phyloP scores from a whole-genome alignment of 2,113 vertebrate species.

The Epinephelus fuscoguttatus region DNA sequence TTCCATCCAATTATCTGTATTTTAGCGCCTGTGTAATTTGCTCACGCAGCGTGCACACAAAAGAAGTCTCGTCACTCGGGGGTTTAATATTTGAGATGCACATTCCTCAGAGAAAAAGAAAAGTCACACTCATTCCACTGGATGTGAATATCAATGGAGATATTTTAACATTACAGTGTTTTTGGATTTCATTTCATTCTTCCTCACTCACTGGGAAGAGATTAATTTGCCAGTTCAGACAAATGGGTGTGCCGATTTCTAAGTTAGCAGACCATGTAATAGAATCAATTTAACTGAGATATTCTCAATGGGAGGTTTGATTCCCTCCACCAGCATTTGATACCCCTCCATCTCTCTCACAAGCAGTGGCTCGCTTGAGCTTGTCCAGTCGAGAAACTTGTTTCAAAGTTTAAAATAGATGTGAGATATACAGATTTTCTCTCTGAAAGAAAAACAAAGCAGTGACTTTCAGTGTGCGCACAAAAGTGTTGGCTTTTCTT shows the following conservation, averaged over 20 bases:
- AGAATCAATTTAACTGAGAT: constrained; percentile 61
- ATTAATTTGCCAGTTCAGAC: constrained; percentile 56
- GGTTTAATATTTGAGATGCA: constrained; percentile 2
- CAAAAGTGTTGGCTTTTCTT: background rate
- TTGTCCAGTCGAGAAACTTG: background rate
- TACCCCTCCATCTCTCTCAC: constrained; percentile 4
- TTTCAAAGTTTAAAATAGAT: background rate
- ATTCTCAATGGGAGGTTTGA: constrained; percentile 49
- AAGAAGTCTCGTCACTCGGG: background rate
- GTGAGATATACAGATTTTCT: constrained; percentile 3
- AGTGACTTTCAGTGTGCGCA: background rate
- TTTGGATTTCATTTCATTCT: constrained; percentile 46
- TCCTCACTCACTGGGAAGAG: constrained; percentile 46
- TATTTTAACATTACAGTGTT: constrained; percentile 39
- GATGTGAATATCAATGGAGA: constrained; percentile 38
- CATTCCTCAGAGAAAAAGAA: constrained; percentile 31
- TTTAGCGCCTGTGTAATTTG: constrained; percentile 31
- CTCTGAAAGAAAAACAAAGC: background rate
- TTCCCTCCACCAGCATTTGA: constrained; percentile 40
- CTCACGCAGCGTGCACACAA: constrained; percentile 2
- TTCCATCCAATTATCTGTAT: constrained; percentile 31
- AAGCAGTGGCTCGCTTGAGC: background rate
- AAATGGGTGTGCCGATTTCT: constrained; percentile 52
- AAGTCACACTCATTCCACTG: constrained; percentile 7
- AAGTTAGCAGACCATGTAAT: constrained; percentile 70